These are phyloP conservation scores for Oegoconia quadripuncta DNA, from an alignment of 2,888 invertebrate species.

Conservation along the genomic window DNA sequence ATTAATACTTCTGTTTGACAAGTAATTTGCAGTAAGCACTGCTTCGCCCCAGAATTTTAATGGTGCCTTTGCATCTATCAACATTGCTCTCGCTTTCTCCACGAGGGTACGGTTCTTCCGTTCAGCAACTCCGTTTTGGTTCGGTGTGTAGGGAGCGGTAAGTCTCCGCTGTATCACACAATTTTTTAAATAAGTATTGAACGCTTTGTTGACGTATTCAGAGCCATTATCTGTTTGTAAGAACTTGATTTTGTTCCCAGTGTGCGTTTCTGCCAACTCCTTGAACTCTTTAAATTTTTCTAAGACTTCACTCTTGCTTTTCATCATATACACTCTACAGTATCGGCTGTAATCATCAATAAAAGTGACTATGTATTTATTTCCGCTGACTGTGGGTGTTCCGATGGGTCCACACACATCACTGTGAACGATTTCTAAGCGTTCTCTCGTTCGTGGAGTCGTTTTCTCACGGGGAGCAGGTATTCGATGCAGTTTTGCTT, in stretches of 20 bases:
- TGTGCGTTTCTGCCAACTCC: too few relatives aligned
- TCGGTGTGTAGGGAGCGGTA: constrained; percentile 3
- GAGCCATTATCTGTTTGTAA: too few relatives aligned
- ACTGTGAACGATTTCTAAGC: constrained; percentile 7
- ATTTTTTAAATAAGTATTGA: too few relatives aligned
- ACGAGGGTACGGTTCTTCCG: constrained; percentile 9
- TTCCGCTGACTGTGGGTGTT: neutral
- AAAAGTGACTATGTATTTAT: neutral
- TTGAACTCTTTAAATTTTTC: too few relatives aligned
- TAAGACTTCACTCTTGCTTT: neutral
- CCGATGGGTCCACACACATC: neutral
- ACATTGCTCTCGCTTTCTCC: constrained; percentile 8
- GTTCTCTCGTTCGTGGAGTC: too few relatives aligned
- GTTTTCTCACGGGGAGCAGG: too few relatives aligned
- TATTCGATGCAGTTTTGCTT: constrained; percentile 5
- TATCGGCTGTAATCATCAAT: neutral
- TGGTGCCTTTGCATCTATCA: constrained; percentile 6
- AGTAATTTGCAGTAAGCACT: too few relatives aligned
- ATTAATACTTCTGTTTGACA: too few relatives aligned
- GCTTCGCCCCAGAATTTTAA: constrained; percentile 5
- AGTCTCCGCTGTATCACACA: too few relatives aligned
- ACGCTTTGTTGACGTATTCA: too few relatives aligned
- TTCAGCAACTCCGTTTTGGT: constrained; percentile 9
- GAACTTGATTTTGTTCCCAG: too few relatives aligned
- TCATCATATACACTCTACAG: neutral